These are phyloP conservation scores for Hydropsyche betteni DNA, from an alignment of 2,888 invertebrate genomes.

Conservation along the genomic window DNA sequence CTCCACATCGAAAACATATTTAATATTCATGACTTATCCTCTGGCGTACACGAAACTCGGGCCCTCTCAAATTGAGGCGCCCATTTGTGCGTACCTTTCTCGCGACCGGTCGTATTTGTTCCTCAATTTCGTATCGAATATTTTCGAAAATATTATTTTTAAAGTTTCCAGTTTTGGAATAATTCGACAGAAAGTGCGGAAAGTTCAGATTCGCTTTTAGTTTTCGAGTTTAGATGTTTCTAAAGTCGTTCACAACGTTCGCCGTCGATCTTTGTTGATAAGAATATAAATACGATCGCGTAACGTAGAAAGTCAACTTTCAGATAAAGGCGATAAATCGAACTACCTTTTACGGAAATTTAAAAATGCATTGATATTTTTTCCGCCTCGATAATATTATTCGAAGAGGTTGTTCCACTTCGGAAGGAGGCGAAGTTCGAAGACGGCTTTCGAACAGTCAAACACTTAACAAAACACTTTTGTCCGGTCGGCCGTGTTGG, in stretches of 20 bases:
- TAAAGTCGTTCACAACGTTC: too few species aligned
- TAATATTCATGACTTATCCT: conserved; percentile 41
- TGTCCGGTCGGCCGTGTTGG: conserved; percentile 27
- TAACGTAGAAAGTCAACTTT: too few species aligned
- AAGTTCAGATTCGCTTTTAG: too few species aligned
- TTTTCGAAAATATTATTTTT: too few species aligned
- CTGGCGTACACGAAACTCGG: conserved; percentile 37
- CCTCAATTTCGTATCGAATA: conserved; percentile 7
- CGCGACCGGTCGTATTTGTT: conserved; percentile 23
- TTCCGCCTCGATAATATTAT: neutral
- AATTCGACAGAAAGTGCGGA: too few species aligned
- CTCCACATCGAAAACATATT: conserved; percentile 35
- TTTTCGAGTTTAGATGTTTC: too few species aligned
- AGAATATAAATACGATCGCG: too few species aligned
- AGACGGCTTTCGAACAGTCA: conserved; percentile 22
- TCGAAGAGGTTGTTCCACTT: conserved; percentile 12
- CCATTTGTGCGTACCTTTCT: conserved; percentile 32
- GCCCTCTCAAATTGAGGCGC: conserved; percentile 37
- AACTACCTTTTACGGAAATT: too few species aligned
- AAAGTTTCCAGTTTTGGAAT: too few species aligned
- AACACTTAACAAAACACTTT: conserved; percentile 29
- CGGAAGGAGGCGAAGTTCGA: conserved; percentile 28
- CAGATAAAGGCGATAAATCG: too few species aligned
- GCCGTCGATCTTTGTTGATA: too few species aligned
- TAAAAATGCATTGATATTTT: neutral